A percentile compares a stretch with the other conserved stretches of the same genome.
Evolutionary conservation across 1,140 invertebrate genomes (phyloP).

Genomic region (Planococcus citri): DNA sequence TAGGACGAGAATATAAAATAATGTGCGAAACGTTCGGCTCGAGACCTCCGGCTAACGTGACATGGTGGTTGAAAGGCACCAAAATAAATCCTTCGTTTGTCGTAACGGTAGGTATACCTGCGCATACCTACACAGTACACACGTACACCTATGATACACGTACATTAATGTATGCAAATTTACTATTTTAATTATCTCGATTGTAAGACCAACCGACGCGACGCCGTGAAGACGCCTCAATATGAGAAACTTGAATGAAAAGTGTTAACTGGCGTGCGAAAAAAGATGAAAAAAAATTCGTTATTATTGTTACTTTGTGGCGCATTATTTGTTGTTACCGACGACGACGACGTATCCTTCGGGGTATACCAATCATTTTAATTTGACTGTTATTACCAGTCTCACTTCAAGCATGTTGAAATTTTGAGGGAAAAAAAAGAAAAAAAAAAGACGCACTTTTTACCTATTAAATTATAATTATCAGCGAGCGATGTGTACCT

Average conservation of each 20-base stretch:
- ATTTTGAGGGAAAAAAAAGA: background rate
- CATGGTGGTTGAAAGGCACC: constrained; percentile 41
- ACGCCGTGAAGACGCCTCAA: too few relatives aligned
- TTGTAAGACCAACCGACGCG: too few relatives aligned
- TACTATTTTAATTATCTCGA: too few relatives aligned
- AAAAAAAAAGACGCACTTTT: background rate
- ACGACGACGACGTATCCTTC: background rate
- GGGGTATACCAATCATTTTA: constrained; percentile 3
- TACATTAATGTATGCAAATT: too few relatives aligned
- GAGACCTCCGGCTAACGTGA: constrained; percentile 66
- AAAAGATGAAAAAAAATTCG: background rate
- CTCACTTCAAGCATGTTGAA: background rate
- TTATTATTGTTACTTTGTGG: background rate
- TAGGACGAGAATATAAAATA: constrained; percentile 57
- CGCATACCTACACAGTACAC: background rate
- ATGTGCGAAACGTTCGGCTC: constrained; percentile 68
- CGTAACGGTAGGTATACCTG: background rate
- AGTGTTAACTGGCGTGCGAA: background rate
- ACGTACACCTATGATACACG: too few relatives aligned
- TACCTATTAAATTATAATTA: background rate
- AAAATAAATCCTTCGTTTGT: background rate
- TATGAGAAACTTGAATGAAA: too few relatives aligned
- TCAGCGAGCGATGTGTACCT: background rate
- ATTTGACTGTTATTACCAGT: constrained; percentile 2
- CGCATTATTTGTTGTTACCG: background rate